These are phyloP conservation scores for Thripadectes ignobilis DNA, from an alignment of 2,797 vertebrate species.

Conservation along the genomic window DNA sequence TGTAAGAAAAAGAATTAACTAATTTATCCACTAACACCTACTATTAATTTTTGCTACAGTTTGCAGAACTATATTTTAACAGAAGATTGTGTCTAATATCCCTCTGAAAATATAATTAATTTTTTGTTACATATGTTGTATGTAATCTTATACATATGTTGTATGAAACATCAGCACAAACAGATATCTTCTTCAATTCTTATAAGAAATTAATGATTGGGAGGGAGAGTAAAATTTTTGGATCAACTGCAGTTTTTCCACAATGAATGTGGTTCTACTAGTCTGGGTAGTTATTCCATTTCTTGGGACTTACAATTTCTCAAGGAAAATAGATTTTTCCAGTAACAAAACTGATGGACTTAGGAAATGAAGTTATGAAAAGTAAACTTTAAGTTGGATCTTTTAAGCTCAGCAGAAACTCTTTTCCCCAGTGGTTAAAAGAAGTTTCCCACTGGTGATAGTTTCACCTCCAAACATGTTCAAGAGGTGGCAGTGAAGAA, in stretches of 20 bases:
- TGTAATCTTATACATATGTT: no score
- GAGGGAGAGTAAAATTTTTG: neutral
- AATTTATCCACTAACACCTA: neutral
- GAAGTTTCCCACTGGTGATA: neutral
- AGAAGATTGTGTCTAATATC: neutral
- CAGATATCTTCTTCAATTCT: neutral
- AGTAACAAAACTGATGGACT: neutral
- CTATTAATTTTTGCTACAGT: neutral
- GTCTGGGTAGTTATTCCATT: neutral
- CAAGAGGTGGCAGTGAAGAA: neutral
- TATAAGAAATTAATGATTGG: neutral
- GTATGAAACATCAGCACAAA: neutral
- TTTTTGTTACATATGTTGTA: neutral
- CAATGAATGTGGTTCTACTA: neutral
- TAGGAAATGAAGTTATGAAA: neutral
- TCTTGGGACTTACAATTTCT: neutral
- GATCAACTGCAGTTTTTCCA: neutral
- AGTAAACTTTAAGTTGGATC: neutral
- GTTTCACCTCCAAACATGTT: neutral
- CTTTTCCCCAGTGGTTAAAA: neutral
- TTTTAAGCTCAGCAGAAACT: neutral
- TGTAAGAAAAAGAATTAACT: neutral
- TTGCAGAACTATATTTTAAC: neutral
- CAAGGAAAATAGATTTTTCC: neutral
- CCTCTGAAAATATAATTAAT: neutral